Percentiles rank a stretch among this genome's conserved stretches.
Conservation (phyloP, 2,113 vertebrate genomes). For the Crypturellus undulatus region DNA sequence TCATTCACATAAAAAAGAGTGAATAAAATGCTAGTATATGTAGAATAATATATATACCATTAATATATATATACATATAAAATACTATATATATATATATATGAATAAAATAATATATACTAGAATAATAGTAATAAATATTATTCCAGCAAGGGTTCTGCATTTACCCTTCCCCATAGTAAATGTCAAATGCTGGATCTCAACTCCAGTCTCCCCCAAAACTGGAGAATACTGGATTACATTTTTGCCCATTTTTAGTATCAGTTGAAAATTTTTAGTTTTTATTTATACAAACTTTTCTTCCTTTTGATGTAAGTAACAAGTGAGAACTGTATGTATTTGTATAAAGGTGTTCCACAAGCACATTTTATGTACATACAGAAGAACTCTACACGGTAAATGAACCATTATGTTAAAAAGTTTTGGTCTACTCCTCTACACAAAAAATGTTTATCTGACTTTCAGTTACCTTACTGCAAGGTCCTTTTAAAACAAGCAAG, state of each 20-base stretch:
- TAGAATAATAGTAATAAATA: not conserved
- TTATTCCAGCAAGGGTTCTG: not conserved
- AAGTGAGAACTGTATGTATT: not conserved
- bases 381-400: not conserved
- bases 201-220: not conserved
- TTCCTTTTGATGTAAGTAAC: not conserved
- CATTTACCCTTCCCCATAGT: not conserved
- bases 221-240: not conserved
- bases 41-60: too few relatives aligned
- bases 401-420: not conserved
- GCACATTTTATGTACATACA: not conserved
- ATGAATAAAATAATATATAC: too few relatives aligned
- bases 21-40: too few relatives aligned
- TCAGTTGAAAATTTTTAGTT: not conserved
- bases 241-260: not conserved
- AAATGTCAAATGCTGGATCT: not conserved
- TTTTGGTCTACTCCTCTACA: not conserved
- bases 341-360: not conserved
- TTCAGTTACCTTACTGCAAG: not conserved
- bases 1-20: not conserved
- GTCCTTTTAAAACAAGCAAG: not conserved
- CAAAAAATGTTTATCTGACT: not conserved
- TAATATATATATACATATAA: too few relatives aligned
- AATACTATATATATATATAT: too few relatives aligned
- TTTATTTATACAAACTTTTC: not conserved